A percentile compares a stretch with the other conserved stretches of the same genome.
Conservation (phyloP, 2,113 vertebrate genomes). For the Hippocampus mohnikei region DNA sequence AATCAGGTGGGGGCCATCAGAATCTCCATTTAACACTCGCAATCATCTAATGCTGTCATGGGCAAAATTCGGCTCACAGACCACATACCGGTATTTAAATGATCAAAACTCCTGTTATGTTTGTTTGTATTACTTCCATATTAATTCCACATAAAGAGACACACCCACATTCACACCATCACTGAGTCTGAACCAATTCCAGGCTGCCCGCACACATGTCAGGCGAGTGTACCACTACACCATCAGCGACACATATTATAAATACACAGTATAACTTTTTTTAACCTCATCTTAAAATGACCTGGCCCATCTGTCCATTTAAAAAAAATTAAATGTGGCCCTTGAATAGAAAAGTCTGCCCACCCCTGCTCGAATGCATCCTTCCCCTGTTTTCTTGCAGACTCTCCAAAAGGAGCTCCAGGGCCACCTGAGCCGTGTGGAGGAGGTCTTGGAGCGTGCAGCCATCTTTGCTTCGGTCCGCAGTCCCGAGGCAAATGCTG, state of each 20-base stretch:
- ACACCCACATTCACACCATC: no score
- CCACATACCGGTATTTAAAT: no score
- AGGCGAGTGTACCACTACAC: no score
- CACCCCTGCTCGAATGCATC: background rate
- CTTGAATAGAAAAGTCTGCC: background rate
- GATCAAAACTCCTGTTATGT: background rate
- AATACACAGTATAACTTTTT: background rate
- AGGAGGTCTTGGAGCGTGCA: conserved; percentile 85
- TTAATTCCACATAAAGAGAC: no score
- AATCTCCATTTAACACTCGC: background rate
- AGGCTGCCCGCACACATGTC: no score
- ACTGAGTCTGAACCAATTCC: no score
- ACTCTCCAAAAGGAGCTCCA: conserved; percentile 86
- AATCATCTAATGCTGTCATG: background rate
- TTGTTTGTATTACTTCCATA: background rate
- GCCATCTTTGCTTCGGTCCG: conserved; percentile 76
- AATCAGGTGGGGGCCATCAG: conserved; percentile 75
- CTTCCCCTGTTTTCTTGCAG: conserved; percentile 51
- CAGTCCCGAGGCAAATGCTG: conserved; percentile 78
- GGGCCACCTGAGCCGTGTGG: conserved; percentile 76
- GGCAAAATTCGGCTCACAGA: background rate
- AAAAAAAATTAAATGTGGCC: background rate
- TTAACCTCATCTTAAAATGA: background rate
- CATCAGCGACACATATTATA: no score
- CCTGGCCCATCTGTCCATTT: background rate